A percentile compares a stretch with the other conserved stretches of the same genome.
These are phyloP conservation scores for Clarias macrocephalus DNA, from an alignment of 2,113 vertebrate species.

Conservation along the genomic window DNA sequence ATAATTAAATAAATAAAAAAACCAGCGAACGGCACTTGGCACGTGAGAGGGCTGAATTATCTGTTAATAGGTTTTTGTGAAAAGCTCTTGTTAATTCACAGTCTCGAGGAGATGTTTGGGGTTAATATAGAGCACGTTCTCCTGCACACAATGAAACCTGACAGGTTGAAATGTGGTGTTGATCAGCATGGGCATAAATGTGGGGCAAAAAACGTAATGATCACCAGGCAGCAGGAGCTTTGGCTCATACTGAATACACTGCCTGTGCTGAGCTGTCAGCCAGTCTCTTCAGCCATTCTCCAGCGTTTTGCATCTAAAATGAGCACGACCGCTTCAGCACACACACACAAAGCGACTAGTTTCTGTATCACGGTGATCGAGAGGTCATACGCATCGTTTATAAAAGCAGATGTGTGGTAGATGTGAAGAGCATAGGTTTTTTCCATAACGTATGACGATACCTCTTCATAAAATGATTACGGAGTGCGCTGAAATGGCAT, in stretches of 20 bases:
- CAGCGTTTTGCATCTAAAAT: slow-evolving; percentile 16
- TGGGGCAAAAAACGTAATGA: slow-evolving; percentile 18
- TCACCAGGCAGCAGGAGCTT: slow-evolving; percentile 19
- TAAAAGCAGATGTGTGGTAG: slow-evolving; percentile 54
- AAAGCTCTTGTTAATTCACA: slow-evolving; percentile 13
- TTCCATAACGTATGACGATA: slow-evolving; percentile 4
- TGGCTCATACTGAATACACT: slow-evolving; percentile 19
- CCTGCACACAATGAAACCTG: slow-evolving; percentile 33
- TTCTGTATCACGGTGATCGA: slow-evolving; percentile 10
- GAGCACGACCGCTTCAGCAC: neutral
- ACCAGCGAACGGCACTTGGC: neutral
- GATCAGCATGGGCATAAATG: slow-evolving; percentile 22
- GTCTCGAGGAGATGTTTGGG: slow-evolving; percentile 2
- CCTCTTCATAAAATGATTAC: slow-evolving; percentile 41
- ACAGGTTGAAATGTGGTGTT: slow-evolving; percentile 43
- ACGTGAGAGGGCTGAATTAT: neutral
- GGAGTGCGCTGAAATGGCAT: slow-evolving; percentile 25
- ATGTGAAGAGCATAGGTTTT: slow-evolving; percentile 18
- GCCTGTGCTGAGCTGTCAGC: slow-evolving; percentile 19
- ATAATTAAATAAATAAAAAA: neutral
- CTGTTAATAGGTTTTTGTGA: neutral
- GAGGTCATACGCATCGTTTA: slow-evolving; percentile 42
- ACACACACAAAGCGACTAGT: slow-evolving; percentile 16
- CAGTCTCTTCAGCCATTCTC: neutral
- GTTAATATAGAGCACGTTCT: slow-evolving; percentile 9